A percentile compares a stretch with the other conserved stretches of the same genome.
Conservation (phyloP, 2,888 invertebrate species). For the Cinara cedri region DNA sequence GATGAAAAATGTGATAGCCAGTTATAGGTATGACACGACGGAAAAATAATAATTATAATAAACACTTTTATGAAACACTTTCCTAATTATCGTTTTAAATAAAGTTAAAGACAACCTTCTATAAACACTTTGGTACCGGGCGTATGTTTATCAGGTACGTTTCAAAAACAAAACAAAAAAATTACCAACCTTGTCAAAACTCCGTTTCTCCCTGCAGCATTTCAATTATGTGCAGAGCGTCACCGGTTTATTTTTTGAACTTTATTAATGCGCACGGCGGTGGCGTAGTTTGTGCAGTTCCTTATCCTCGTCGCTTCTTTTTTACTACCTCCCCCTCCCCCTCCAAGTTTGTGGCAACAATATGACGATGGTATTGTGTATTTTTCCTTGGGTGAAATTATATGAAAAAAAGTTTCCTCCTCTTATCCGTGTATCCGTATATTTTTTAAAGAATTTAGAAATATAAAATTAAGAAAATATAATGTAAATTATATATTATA, state of each 20-base stretch:
- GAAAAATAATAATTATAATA: neutral
- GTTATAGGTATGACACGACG: neutral
- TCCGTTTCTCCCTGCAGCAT: neutral
- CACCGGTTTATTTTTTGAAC: neutral
- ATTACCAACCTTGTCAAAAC: neutral
- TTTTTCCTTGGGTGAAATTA: too few species aligned
- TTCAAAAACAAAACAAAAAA: slow-evolving; percentile 9
- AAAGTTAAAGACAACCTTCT: neutral
- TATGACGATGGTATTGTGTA: neutral
- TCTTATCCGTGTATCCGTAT: too few species aligned
- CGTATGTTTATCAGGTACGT: neutral
- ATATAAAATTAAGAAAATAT: too few species aligned
- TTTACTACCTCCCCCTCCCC: neutral
- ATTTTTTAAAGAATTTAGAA: too few species aligned
- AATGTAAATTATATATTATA: too few species aligned
- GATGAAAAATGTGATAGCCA: neutral
- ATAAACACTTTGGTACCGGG: neutral
- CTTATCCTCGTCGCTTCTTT: neutral
- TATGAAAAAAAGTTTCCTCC: too few species aligned
- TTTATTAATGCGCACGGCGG: neutral
- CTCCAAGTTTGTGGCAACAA: neutral
- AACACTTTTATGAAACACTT: neutral
- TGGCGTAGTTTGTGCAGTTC: neutral
- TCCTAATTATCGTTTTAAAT: neutral
- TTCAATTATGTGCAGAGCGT: neutral